Conservation (phyloP, 2,888 invertebrate species). For the Apocheima hispidaria region DNA sequence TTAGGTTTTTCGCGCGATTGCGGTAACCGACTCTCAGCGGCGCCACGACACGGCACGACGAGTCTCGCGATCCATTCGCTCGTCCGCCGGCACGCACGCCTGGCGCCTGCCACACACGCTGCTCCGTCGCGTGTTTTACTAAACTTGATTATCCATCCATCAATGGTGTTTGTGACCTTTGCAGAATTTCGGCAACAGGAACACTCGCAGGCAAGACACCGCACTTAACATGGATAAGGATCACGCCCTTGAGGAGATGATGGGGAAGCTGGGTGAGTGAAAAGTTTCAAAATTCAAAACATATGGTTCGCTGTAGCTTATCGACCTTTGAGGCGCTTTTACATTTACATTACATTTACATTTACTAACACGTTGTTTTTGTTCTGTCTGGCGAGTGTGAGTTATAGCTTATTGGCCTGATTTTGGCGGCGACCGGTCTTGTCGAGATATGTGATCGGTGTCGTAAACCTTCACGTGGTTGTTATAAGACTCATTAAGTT, state of each 20-base stretch:
- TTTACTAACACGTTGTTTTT: conserved; percentile 49
- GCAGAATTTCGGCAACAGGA: conserved; percentile 59
- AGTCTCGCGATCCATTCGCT: conserved; percentile 71
- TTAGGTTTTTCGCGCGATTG: conserved; percentile 75
- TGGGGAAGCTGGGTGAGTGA: conserved; percentile 89
- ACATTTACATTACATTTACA: too few relatives aligned
- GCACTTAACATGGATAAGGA: conserved; percentile 86
- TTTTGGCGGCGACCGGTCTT: conserved; percentile 55
- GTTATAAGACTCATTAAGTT: conserved; percentile 42
- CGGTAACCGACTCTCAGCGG: conserved; percentile 64
- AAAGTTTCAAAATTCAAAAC: conserved; percentile 48
- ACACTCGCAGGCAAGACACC: conserved; percentile 42
- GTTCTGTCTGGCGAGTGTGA: conserved; percentile 43
- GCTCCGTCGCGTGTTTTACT: conserved; percentile 51
- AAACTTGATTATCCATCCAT: conserved; percentile 54
- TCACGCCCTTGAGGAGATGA: conserved; percentile 88
- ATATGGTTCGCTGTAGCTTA: conserved; percentile 56
- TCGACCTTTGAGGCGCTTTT: conserved; percentile 50
- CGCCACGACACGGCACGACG: conserved; percentile 60
- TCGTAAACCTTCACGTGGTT: conserved; percentile 50
- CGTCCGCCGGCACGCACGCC: conserved; percentile 76
- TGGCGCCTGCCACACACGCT: conserved; percentile 63
- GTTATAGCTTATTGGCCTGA: conserved; percentile 49
- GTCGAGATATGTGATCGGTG: conserved; percentile 54
- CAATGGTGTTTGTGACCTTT: conserved; percentile 77